phyloP scores from a whole-genome alignment of 2,797 vertebrate species.

The Manis crassicaudata region DNA sequence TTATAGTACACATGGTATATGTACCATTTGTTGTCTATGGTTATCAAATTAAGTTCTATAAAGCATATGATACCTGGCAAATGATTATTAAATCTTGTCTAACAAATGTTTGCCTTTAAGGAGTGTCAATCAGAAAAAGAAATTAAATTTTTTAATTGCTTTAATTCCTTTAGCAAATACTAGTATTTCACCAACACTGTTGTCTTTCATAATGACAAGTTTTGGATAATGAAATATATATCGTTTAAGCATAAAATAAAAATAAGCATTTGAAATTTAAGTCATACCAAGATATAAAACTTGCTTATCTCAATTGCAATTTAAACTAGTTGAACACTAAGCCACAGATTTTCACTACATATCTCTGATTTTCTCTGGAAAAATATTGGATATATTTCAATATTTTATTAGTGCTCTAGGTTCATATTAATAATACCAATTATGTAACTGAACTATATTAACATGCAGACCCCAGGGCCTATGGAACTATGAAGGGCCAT shows the following conservation, averaged over 20 bases:
- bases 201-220: background rate
- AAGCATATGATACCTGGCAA: background rate
- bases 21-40: background rate
- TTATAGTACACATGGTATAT: background rate
- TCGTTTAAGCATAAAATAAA: background rate
- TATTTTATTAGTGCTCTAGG: background rate
- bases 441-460: constrained; percentile 49
- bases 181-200: background rate
- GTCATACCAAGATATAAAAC: constrained; percentile 1
- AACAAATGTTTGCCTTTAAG: background rate
- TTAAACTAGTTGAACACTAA: background rate
- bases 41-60: constrained; percentile 4
- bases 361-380: constrained; percentile 14
- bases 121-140: background rate
- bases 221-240: background rate
- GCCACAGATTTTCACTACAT: background rate
- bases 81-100: background rate
- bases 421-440: constrained; percentile 48
- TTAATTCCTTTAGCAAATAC: background rate
- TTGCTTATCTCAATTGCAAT: background rate
- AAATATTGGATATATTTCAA: constrained; percentile 28
- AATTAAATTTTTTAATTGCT: background rate
- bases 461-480: background rate
- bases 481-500: background rate
- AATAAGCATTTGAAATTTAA: constrained; percentile 3